Conservation (phyloP, 1,140 invertebrate species). For the Leptoteleia sp. region DNA sequence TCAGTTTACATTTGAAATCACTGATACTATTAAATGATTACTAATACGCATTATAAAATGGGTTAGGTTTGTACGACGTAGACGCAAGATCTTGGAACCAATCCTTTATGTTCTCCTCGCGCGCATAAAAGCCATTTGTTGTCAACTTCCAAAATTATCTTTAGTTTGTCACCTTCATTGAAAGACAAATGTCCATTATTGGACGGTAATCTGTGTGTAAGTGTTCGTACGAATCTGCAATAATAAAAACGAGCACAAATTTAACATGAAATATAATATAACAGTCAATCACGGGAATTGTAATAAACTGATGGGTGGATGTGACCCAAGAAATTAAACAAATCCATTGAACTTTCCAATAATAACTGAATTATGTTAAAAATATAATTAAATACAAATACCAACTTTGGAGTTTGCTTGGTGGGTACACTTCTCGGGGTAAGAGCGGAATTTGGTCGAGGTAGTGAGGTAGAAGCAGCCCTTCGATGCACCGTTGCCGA, state of each 20-base stretch:
- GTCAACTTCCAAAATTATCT: constrained; percentile 88
- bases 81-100: constrained; percentile 88
- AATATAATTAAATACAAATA: too few relatives aligned
- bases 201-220: constrained; percentile 87
- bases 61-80: constrained; percentile 81
- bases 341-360: too few relatives aligned
- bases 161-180: constrained; percentile 88
- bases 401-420: constrained; percentile 75
- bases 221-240: constrained; percentile 86
- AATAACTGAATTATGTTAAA: too few relatives aligned
- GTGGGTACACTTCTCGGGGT: constrained; percentile 70
- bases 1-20: too few relatives aligned
- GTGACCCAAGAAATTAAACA: too few relatives aligned
- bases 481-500: constrained; percentile 82
- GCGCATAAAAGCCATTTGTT: constrained; percentile 89
- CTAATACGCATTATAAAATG: constrained; percentile 38
- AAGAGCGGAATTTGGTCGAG: constrained; percentile 76
- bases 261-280: neutral
- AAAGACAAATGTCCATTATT: constrained; percentile 90
- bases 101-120: constrained; percentile 88
- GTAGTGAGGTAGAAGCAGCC: constrained; percentile 84
- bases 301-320: too few relatives aligned
- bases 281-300: too few relatives aligned
- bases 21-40: too few relatives aligned
- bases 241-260: neutral